phyloP scores from a whole-genome alignment of 2,113 vertebrate species.

The Rynchops niger region DNA sequence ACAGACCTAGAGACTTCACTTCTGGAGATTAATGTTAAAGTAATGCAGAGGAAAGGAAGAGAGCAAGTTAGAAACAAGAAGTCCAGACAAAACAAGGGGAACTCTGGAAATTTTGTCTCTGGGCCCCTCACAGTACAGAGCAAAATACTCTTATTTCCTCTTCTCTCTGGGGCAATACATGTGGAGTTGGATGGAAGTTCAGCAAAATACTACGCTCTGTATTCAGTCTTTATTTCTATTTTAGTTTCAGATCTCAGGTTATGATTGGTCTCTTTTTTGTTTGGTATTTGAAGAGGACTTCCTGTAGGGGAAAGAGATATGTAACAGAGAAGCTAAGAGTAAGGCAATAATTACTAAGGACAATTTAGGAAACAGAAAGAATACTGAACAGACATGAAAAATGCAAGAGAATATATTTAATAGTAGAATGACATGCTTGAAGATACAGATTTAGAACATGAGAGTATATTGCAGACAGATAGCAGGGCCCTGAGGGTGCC shows the following conservation, averaged over 20 bases:
- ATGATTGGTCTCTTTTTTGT: background rate
- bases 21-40: background rate
- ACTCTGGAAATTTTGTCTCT: background rate
- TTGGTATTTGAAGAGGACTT: background rate
- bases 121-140: background rate
- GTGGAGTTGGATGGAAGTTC: background rate
- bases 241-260: background rate
- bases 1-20: background rate
- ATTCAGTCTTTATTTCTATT: background rate
- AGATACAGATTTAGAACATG: background rate
- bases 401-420: background rate
- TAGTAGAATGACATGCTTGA: background rate
- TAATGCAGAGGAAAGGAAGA: background rate
- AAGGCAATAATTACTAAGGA: background rate
- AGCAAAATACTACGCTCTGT: background rate
- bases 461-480: background rate
- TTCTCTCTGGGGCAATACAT: background rate
- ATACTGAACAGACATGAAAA: background rate
- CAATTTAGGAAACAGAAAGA: background rate
- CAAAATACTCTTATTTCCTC: background rate
- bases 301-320: background rate
- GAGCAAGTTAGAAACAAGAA: background rate
- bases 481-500: background rate
- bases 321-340: background rate
- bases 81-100: background rate